Base-by-base conservation (phyloP, 2,888 invertebrate species). In the Therioaphis trifolii region DNA sequence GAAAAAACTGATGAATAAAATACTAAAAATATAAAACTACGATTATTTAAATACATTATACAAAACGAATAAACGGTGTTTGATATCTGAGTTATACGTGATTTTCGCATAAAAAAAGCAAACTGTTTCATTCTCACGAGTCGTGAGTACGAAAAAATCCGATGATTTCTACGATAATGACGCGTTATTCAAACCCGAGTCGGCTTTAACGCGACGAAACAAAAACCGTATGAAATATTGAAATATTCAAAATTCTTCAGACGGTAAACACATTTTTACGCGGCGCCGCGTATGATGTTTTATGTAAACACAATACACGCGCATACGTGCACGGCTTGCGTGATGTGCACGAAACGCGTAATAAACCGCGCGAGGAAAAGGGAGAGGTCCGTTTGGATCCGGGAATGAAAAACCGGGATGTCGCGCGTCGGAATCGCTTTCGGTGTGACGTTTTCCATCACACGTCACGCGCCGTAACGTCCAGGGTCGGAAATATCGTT, bases 321-420 rank as follows among this genome's bases (percentile, higher is more conserved):
- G 43, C 11, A 43, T 9, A 43, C 43, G 43, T 11, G 43, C 43
- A 11, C 43, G 43, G 11, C 43, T 43, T 46, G 12, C 46, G 15
- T 15, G 11, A 46, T 46, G 46, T 46, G 46, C 2, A 46, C 12
- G 46, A 46, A 46, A 46, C 12, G 12, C 5, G 9, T 24, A 0
- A 7, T 55, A 52, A 18, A 12, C 46, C 18, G 15, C 18, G 43
- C n/a, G 40, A 7, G 24, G n/a, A 1, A n/a, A 29, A 12, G 4
- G 9, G 9, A 49, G n/a, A 72, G n/a, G 49, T 72, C 29, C 49
- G 29, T 72, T 72, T 29, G 14, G 49, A 49, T 72, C 40, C 52
- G 21, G 21, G 7, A n/a, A n/a, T n/a, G n/a, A 72, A 72, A 46
- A 72, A n/a, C n/a, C n/a, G 71, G 49, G 49, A 72, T 72, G 29